phyloP scores from a whole-genome alignment of 2,113 vertebrate species.

The Rousettus leschenaultii region DNA sequence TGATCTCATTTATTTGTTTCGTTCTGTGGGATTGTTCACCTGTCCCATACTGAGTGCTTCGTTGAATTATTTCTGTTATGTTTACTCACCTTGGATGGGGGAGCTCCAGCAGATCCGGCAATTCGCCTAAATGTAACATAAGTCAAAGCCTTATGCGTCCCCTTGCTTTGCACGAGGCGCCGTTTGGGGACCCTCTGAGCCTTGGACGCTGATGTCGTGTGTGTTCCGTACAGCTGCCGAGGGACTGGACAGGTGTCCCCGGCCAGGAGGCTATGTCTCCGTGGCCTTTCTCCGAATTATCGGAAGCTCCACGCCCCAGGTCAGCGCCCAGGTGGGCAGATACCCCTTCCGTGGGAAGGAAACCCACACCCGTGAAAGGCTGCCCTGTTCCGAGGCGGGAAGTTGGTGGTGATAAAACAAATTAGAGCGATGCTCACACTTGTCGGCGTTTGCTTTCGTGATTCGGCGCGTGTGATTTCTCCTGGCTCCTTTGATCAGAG shows the following conservation, averaged over 20 bases:
- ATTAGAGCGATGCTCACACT: fast-evolving
- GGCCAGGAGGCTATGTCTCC: background rate
- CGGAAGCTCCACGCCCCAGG: too few species aligned
- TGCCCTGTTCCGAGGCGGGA: background rate
- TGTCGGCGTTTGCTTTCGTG: fast-evolving
- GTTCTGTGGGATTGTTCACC: background rate
- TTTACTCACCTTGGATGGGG: background rate
- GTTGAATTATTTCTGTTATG: background rate
- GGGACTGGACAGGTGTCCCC: background rate
- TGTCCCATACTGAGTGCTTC: background rate
- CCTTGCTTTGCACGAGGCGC: background rate
- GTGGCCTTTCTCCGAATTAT: background rate
- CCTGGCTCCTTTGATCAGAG: too few species aligned
- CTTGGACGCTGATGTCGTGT: fast-evolving
- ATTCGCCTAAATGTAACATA: background rate
- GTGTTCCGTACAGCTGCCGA: too few species aligned
- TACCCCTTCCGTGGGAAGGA: background rate
- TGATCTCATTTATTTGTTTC: background rate
- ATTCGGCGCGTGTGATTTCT: background rate
- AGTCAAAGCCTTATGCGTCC: fast-evolving
- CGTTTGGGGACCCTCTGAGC: fast-evolving
- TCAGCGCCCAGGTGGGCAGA: background rate
- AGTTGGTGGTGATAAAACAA: background rate
- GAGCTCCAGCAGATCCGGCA: too few species aligned
- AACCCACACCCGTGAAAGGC: too few species aligned